phyloP scores from a whole-genome alignment of 2,888 invertebrate genomes.

The Hermodice carunculata region DNA sequence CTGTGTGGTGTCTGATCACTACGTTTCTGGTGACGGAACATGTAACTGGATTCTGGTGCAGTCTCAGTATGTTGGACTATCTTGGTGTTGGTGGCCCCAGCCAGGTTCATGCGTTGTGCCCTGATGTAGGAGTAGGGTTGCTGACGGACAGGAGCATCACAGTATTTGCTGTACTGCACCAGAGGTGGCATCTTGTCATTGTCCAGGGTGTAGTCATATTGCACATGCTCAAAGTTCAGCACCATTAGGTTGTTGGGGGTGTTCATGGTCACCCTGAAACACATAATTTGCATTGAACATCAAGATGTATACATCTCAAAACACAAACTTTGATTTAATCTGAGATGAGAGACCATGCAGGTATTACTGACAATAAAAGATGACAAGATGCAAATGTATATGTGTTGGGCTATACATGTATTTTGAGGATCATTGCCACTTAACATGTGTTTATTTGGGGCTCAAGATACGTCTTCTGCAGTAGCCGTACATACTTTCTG shows the following conservation, averaged over 20 bases:
- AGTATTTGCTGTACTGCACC: constrained; percentile 63
- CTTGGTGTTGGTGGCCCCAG: constrained; percentile 63
- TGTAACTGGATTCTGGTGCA: no score
- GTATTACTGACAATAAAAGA: no score
- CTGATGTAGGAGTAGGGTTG: constrained; percentile 66
- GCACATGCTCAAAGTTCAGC: constrained; percentile 66
- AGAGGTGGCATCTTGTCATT: constrained; percentile 65
- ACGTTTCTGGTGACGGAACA: constrained; percentile 40
- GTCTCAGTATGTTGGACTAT: constrained; percentile 49
- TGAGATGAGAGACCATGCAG: no score
- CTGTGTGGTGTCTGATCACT: constrained; percentile 60
- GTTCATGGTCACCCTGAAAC: constrained; percentile 63
- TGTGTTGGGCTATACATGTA: no score
- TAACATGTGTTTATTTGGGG: no score
- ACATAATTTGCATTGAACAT: background rate
- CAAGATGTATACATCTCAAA: background rate
- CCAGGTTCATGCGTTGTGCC: constrained; percentile 63
- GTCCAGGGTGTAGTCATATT: constrained; percentile 66
- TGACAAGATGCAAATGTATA: no score
- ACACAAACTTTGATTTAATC: background rate
- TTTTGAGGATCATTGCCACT: no score
- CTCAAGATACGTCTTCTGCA: no score
- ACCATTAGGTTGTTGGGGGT: constrained; percentile 63
- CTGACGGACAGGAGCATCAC: constrained; percentile 60
- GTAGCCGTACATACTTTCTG: no score